Evolutionary conservation across 2,113 vertebrate species (phyloP).

Genomic region (Calcarius ornatus): DNA sequence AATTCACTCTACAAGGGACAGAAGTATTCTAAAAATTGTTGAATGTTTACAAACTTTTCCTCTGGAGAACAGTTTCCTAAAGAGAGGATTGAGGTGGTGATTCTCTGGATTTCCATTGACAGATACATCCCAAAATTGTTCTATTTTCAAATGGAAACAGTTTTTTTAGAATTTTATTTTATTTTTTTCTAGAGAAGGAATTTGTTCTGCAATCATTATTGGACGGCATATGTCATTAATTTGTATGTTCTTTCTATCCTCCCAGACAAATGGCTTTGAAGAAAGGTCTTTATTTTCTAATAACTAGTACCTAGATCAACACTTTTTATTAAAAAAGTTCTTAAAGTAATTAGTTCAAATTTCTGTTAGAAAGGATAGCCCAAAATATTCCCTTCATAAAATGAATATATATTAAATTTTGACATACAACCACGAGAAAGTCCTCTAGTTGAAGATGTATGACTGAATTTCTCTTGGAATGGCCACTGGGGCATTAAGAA

Average conservation of each 20-base stretch:
- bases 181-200: background rate
- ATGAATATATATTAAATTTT: background rate
- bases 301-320: background rate
- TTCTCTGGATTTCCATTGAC: background rate
- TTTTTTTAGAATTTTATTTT: background rate
- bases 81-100: background rate
- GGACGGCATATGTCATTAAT: background rate
- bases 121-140: background rate
- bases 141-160: background rate
- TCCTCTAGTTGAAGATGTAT: background rate
- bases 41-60: background rate
- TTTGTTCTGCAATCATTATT: background rate
- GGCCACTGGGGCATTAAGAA: background rate
- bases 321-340: conserved; percentile 2
- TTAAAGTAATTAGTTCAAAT: background rate
- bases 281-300: background rate
- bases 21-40: background rate
- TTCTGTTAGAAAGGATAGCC: background rate
- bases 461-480: background rate
- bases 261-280: background rate
- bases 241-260: background rate
- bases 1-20: background rate
- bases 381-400: background rate
- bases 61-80: background rate
- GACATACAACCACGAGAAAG: background rate